Base-by-base conservation (phyloP, 2,113 vertebrate species). In the Bolborhynchus lineola region DNA sequence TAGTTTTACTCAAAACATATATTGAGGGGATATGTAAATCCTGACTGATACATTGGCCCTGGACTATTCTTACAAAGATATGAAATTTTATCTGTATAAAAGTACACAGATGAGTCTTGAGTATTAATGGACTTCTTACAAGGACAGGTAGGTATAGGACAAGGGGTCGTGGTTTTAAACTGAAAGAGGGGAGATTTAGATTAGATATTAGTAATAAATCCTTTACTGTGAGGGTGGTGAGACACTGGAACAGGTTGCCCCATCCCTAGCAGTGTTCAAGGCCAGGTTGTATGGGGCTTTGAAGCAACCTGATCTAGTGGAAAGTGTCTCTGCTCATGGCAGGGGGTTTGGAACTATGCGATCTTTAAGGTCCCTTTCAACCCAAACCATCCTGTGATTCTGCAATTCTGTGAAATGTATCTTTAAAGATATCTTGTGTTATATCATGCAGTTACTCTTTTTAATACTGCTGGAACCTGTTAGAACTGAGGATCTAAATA, bases 381-480 rank as follows among this genome's bases (percentile, higher is more conserved):
- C 33, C 57, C 33, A 59, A 59, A 35, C 21, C 57, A 59, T 35
- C 24, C 21, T 24, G 33, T 23, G 57, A 15, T 59, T 59, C 55
- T 23, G 33, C 11, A 4, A n/a, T 23, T 59, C 57, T 35, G 20
- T 35, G 57, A 35, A 59, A 35, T 2, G 1, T 15, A 57, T 33
- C 64, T 59, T 42, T 39, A 63, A 75, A 75, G 42, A 41, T 33
- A 19, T 16, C 28, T 50, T n/a, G 7, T 37, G 21, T 16, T 63
- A 12, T 20, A 12, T 59, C 25, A 41, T 14, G 25, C 33, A 28
- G 49, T 33, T 33, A 16, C 28, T 69, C n/a, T 37, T 69, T 59
- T 57, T 47, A 37, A 52, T 1, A 3, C 31, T 19, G 16, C 9
- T 39, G 16, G 53, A 59, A 60, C 16, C 13, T 1, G 0, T 11